Conservation (phyloP, 2,888 invertebrate genomes). For the Drosophila formosana region DNA sequence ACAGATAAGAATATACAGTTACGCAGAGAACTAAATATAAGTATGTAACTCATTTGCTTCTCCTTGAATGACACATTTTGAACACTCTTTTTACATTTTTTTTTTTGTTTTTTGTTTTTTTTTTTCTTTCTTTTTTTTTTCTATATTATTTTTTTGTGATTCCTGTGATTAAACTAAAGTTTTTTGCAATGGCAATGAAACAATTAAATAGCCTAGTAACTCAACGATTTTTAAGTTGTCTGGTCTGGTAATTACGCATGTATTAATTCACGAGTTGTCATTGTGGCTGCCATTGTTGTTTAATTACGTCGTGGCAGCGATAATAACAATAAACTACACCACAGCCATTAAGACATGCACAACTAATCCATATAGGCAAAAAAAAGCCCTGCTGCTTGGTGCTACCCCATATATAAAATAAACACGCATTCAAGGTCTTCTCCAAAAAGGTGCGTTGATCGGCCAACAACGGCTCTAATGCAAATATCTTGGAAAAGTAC, state of each 20-base stretch:
- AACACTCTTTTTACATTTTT: not conserved
- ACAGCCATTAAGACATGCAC: not conserved
- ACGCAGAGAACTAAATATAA: constrained; percentile 35
- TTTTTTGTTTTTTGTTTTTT: not conserved
- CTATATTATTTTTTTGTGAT: no score
- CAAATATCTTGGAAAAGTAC: constrained; percentile 20
- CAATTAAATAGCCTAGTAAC: constrained; percentile 60
- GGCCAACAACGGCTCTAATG: constrained; percentile 30
- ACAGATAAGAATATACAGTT: constrained; percentile 28
- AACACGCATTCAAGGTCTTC: constrained; percentile 35
- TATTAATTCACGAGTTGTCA: constrained; percentile 57
- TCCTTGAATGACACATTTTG: constrained; percentile 58
- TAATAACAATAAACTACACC: constrained; percentile 31
- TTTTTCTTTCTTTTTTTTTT: no score
- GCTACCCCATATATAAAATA: constrained; percentile 9
- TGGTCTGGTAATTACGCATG: constrained; percentile 59
- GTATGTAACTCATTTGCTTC: constrained; percentile 21
- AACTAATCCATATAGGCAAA: constrained; percentile 13
- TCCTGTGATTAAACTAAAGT: not conserved
- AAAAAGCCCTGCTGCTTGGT: constrained; percentile 5
- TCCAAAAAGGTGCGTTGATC: constrained; percentile 39
- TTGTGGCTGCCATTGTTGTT: constrained; percentile 57
- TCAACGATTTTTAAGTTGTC: constrained; percentile 49
- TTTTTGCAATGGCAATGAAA: constrained; percentile 60
- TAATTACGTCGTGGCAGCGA: constrained; percentile 47